Evolutionary conservation across 2,113 vertebrate genomes (phyloP).

Genomic region (Engraulis encrasicolus): DNA sequence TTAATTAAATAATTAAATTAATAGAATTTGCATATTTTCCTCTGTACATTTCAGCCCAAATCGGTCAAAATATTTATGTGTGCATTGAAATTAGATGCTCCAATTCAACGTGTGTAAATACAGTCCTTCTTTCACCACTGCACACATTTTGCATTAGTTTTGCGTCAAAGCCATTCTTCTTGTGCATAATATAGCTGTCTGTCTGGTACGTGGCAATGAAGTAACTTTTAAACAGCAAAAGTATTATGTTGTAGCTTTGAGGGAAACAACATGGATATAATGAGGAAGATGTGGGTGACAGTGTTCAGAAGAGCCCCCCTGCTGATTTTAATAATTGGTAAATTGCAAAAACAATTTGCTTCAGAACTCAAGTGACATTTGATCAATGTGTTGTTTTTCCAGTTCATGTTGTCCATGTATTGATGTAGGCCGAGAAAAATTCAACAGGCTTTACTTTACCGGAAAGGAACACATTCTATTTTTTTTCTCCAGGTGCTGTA

Average conservation of each 20-base stretch:
- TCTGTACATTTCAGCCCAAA: not conserved
- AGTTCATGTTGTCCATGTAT: not conserved
- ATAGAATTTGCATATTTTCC: not conserved
- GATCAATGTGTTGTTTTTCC: not conserved
- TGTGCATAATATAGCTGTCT: not conserved
- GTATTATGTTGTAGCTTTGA: not conserved
- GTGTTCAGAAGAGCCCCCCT: not conserved
- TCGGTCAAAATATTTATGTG: not conserved
- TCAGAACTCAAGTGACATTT: not conserved
- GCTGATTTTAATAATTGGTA: slow-evolving; percentile 10
- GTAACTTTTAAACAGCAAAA: not conserved
- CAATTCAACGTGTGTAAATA: not conserved
- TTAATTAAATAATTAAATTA: too few species aligned
- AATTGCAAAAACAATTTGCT: slow-evolving; percentile 12
- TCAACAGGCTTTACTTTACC: not conserved
- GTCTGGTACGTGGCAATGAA: not conserved
- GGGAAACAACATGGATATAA: not conserved
- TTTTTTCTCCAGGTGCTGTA: not conserved
- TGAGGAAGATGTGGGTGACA: not conserved
- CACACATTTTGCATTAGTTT: not conserved
- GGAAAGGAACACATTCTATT: not conserved
- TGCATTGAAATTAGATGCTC: not conserved
- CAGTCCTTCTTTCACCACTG: not conserved
- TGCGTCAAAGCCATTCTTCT: not conserved
- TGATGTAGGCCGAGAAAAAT: not conserved